Evolutionary conservation across 2,113 vertebrate genomes (phyloP), one percentile per base, ranked within the genome.

Genomic region (Protomyctophum bolini): DNA sequence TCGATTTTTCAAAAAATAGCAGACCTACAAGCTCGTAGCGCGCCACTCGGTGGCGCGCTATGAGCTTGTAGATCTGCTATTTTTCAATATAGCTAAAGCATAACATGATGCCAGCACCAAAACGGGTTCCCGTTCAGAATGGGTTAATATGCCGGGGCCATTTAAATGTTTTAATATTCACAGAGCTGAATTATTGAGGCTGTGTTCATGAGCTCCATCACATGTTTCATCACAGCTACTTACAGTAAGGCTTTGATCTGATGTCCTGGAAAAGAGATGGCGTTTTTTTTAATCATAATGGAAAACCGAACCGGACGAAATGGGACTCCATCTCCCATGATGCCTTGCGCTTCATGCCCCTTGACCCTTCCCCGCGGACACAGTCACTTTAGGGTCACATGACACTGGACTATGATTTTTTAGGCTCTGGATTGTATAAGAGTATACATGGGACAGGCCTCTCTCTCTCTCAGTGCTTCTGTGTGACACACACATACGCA

Each of bases 81-180:
- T n/a, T n/a, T n/a, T n/a, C n/a, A n/a, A n/a, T n/a, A n/a, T n/a
- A n/a, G n/a, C n/a, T n/a, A n/a, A n/a, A n/a, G n/a, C n/a, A n/a
- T n/a, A n/a, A n/a, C n/a, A n/a, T n/a, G n/a, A n/a, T n/a, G n/a
- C n/a, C n/a, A n/a, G n/a, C n/a, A n/a, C n/a, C n/a, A n/a, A n/a
- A n/a, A n/a, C n/a, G n/a, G n/a, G n/a, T n/a, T n/a, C n/a, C n/a
- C n/a, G n/a, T n/a, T n/a, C n/a, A n/a, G n/a, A n/a, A n/a, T n/a
- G n/a, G n/a, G n/a, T 85, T 88, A 85, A 79, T 83, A 87, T 86
- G 76, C 87, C 64, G 10, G 79, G 66, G 66, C 72, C 74, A 59
- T 79, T 82, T 84, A 81, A 88, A 87, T 82, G 79, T 86, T 91
- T 89, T 77, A 88, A 83, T 86, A 87, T 87, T 85, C 71, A 11